Base-by-base conservation (phyloP, 2,797 vertebrate genomes). In the Allobates femoralis region DNA sequence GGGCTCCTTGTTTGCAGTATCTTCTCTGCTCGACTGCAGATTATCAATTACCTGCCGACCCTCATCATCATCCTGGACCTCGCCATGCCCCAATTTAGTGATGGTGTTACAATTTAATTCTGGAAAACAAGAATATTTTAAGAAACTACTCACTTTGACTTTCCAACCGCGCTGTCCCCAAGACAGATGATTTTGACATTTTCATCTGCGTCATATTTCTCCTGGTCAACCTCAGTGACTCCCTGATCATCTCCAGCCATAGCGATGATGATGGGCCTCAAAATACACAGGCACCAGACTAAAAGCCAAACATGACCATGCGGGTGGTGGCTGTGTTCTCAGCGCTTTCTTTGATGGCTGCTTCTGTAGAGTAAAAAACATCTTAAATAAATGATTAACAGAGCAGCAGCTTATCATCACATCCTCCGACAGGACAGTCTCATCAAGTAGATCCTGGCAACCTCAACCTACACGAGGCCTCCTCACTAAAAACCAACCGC, bases 131-230 rank as follows among this genome's bases (percentile, higher is more conserved):
- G 26, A 60, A 5, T n/a, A 3, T 5, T 30, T 66, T 66, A 66
- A 51, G 55, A 53, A 15, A 23, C 15, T 81, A 91, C 91, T 91
- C 92, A 99, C 97, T 99, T 98, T 46, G 97, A 98, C 91, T 99
- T 99, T 3, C 97, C 97, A 79, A 99, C 97, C 0, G 97, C 97
- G 53, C 97, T 99, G 94, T 99, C 97, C 14, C 97, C 97, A 55
- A 99, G 90, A 87, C 97, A 99, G 92, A 99, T 98, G 89, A 99
- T 97, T 92, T 98, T 99, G 90, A 99, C 96, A 1, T 94, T 94
- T 86, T 98, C 96, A 21, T 96, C 96, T 0, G 94, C 90, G 30
- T 96, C 96, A 10, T 94, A 96, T 85, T 96, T 96, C 28, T 94
- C 92, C 60, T 96, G 96, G 87, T 96, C 95, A 91, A 95, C 86